phyloP scores from a whole-genome alignment of 2,113 vertebrate genomes.

The Picathartes gymnocephalus region DNA sequence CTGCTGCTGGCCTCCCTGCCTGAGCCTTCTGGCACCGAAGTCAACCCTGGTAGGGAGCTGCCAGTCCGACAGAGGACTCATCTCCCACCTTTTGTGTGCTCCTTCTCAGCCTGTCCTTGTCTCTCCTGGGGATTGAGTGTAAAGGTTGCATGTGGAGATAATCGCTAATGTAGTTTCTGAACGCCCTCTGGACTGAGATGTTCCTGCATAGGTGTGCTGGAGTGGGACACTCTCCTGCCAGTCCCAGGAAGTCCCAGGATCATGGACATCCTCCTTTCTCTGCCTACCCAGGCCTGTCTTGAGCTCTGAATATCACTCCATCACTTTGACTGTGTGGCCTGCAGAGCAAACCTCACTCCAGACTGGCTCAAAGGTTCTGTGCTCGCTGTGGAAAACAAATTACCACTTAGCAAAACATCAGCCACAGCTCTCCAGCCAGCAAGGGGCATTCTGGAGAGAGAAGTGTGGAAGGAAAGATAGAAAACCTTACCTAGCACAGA shows the following conservation, averaged over 20 bases:
- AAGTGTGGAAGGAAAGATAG: neutral
- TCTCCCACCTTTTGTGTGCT: neutral
- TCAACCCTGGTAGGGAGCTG: constrained; percentile 80
- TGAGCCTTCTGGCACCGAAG: constrained; percentile 72
- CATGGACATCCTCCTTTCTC: neutral
- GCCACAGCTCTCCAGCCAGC: neutral
- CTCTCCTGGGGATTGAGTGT: fast-evolving
- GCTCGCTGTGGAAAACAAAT: neutral
- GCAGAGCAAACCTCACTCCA: neutral
- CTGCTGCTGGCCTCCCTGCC: constrained; percentile 78
- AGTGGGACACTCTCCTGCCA: neutral
- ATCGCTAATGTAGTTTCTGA: fast-evolving
- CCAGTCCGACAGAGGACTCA: neutral
- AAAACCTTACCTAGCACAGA: neutral
- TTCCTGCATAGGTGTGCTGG: neutral
- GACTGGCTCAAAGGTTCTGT: neutral
- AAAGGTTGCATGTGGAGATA: fast-evolving
- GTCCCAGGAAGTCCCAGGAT: neutral
- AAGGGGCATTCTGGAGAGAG: neutral
- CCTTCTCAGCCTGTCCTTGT: neutral
- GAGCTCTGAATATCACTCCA: neutral
- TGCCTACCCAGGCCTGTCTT: neutral
- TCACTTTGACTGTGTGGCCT: fast-evolving
- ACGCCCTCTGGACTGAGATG: neutral
- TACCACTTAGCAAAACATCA: neutral